Base-by-base conservation (phyloP, 1,140 invertebrate genomes). In the Drepana arcuata region DNA sequence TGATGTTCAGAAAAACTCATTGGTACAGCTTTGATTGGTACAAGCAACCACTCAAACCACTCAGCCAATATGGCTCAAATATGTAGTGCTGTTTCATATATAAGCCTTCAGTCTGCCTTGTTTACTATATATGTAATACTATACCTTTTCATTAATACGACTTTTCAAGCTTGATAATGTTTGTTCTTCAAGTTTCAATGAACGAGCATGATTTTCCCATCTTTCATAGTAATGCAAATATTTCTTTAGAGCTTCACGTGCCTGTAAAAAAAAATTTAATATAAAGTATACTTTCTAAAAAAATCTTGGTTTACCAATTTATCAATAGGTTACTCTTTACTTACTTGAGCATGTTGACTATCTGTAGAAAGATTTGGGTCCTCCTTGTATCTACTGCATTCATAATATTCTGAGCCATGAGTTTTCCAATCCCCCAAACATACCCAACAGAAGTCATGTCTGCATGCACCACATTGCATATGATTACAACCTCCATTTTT, bases 401-500 rank as follows among this genome's bases (percentile, higher is more conserved):
- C 97, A 74, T 99, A 99, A 84, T 99, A 99, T 78, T 99, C 97
- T 14, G 94, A 97, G 15, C 97, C 97, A 83, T 99, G 98, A 25
- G 92, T 88, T 83, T 97, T 97, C 98, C 98, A 99, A 77, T 99
- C 97, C 54, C 93, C 95, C 45, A 99, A 86, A 84, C 98, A 99
- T 90, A 99, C 98, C 98, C 98, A 99, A 83, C 97, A 99, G 70
- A 99, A 99, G 77, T 99, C 96, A 84, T 97, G 92, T 75, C 97
- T 96, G 74, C 98, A 99, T 66, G 95, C 95, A 52, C 95, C 96
- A 86, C 98, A 99, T 82, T 98, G 95, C 97, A 99, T 99, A 72
- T 99, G 98, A 86, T 99, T 99, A 78, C 96, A 99, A 0, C 96
- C 98, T 31, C 97, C 98, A 88, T 99, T 99, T 84, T 99, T 99